Percentiles rank a stretch among this genome's conserved stretches.
phyloP scores from a whole-genome alignment of 2,113 vertebrate species.

The Myiozetetes cayanensis region DNA sequence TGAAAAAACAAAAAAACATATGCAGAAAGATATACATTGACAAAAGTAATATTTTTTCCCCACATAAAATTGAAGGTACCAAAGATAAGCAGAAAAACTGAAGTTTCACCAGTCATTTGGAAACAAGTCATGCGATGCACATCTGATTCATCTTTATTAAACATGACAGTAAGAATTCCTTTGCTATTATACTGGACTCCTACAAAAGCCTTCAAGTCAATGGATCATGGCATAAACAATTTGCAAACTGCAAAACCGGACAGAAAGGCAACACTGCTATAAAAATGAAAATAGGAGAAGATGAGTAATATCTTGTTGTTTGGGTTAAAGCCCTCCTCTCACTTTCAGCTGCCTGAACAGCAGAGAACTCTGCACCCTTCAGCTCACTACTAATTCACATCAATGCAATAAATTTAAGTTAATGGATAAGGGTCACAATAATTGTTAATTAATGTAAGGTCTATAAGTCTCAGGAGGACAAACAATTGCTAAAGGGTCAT shows the following conservation, averaged over 20 bases:
- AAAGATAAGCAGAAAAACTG: not conserved
- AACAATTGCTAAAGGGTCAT: not conserved
- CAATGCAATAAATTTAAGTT: not conserved
- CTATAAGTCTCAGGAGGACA: not conserved
- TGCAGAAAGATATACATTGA: not conserved
- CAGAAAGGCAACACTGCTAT: conserved; percentile 11
- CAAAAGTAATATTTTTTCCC: not conserved
- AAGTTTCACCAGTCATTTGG: not conserved
- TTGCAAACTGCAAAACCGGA: conserved; percentile 26
- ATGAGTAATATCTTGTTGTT: conserved; percentile 10
- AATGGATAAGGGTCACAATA: not conserved
- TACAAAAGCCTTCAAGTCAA: conserved; percentile 15
- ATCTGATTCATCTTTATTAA: not conserved
- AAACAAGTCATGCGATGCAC: not conserved
- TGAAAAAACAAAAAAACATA: not conserved
- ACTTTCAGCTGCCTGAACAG: not conserved
- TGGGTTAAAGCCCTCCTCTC: conserved; percentile 17
- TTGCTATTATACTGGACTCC: not conserved
- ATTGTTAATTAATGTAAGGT: not conserved
- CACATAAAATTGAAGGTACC: not conserved
- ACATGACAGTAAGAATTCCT: not conserved
- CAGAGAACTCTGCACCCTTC: not conserved
- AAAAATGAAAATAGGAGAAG: conserved; percentile 26
- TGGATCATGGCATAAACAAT: conserved; percentile 36
- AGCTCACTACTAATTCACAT: not conserved